Evolutionary conservation across 2,113 vertebrate species (phyloP).

Genomic region (Crotalus horridus): DNA sequence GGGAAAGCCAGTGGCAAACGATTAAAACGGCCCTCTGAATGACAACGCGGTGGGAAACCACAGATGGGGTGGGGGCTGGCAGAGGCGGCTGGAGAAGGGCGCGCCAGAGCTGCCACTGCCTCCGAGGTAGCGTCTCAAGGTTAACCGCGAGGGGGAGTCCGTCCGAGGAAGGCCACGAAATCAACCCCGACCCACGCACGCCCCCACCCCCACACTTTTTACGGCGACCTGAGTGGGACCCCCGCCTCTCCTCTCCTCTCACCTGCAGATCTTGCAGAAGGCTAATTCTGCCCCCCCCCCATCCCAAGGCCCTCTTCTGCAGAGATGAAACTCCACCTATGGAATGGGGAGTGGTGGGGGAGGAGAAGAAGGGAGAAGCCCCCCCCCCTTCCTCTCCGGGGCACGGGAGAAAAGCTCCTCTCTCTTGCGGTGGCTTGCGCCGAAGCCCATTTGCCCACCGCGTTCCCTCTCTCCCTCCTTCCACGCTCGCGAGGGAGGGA

Average conservation of each 20-base stretch:
- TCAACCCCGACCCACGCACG: constrained; percentile 9
- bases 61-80: background rate
- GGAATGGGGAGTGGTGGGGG: too few species aligned
- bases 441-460: too few species aligned
- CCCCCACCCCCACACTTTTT: background rate
- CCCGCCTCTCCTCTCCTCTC: background rate
- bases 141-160: constrained; percentile 19
- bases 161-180: background rate
- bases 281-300: background rate
- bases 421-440: background rate
- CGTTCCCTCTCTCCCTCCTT: background rate
- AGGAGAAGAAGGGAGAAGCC: background rate
- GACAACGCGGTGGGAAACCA: background rate
- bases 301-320: too few species aligned
- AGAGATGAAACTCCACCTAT: background rate
- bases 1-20: background rate
- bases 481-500: background rate
- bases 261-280: background rate
- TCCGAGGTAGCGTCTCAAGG: background rate
- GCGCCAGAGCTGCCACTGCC: background rate
- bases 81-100: background rate
- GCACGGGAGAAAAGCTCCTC: background rate
- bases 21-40: background rate
- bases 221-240: background rate
- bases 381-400: background rate